Conservation (phyloP, 2,113 vertebrate species). For the Archocentrus centrarchus region DNA sequence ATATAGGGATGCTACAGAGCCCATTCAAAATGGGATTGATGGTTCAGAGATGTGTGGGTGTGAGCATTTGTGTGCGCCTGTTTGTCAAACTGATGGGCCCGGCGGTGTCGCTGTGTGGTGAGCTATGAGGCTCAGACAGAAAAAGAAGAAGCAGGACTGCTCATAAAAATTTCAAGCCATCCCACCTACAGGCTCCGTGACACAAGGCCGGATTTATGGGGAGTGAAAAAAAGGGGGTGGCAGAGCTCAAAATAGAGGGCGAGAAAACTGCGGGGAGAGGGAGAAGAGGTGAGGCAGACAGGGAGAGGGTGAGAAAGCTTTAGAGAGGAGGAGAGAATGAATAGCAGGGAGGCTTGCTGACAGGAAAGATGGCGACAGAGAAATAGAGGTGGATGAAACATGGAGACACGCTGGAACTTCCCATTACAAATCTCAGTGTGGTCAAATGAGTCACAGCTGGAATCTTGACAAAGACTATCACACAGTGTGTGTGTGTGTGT, state of each 20-base stretch:
- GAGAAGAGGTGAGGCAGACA: not conserved
- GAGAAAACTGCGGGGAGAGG: not conserved
- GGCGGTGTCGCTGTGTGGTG: constrained; percentile 32
- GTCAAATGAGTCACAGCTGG: constrained; percentile 12
- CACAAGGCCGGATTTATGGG: constrained; percentile 41
- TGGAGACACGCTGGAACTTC: not conserved
- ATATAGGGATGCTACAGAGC: constrained; percentile 24
- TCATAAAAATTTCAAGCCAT: constrained; percentile 60
- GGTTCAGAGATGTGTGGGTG: constrained; percentile 38
- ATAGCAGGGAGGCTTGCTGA: not conserved
- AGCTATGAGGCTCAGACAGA: constrained; percentile 29
- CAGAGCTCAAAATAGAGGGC: constrained; percentile 41
- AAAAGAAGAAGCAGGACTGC: constrained; percentile 42
- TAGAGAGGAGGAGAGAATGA: not conserved
- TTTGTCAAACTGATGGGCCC: constrained; percentile 41
- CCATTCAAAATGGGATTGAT: constrained; percentile 50
- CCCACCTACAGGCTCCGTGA: constrained; percentile 50
- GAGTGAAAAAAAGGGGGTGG: not conserved
- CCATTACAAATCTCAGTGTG: not conserved
- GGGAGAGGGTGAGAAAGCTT: not conserved
- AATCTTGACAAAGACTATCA: not conserved
- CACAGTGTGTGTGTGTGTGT: too few relatives aligned
- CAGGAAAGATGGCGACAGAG: not conserved
- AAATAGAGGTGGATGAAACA: constrained; percentile 1
- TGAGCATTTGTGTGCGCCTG: not conserved